These are phyloP conservation scores for Ceratina calcarata DNA, from an alignment of 1,140 invertebrate genomes.

Conservation along the genomic window DNA sequence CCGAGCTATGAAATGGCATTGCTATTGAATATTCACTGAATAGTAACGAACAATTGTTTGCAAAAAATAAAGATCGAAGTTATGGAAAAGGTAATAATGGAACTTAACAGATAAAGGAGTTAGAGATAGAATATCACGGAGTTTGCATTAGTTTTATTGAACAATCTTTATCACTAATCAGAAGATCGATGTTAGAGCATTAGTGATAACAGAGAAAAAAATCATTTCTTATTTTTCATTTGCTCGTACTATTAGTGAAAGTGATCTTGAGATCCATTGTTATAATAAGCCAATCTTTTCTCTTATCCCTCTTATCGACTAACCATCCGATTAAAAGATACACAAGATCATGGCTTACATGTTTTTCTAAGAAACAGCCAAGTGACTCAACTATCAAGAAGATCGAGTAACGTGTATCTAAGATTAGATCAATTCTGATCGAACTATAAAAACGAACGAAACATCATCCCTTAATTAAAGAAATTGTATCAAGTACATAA, in stretches of 20 bases:
- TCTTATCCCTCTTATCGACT: slow-evolving; percentile 2
- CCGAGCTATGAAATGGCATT: neutral
- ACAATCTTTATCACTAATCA: too few species aligned
- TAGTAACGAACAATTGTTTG: too few species aligned
- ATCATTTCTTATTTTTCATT: too few species aligned
- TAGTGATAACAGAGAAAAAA: too few species aligned
- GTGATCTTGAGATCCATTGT: neutral
- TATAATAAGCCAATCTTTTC: neutral
- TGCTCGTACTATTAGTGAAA: neutral
- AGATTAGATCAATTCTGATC: neutral
- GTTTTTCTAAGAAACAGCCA: neutral
- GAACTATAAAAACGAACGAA: neutral
- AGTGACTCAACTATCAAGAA: neutral
- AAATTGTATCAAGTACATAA: neutral
- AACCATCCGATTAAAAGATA: neutral
- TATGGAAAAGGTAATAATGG: neutral
- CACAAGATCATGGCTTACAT: neutral
- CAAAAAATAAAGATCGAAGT: neutral
- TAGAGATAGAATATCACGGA: neutral
- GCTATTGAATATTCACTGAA: neutral
- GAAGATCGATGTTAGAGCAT: too few species aligned
- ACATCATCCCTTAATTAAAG: neutral
- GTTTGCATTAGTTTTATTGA: too few species aligned
- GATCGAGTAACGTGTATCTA: slow-evolving; percentile 14
- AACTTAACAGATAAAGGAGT: neutral